Evolutionary conservation across 2,113 vertebrate species (phyloP).

Genomic region (Phylloscopus trochilus): DNA sequence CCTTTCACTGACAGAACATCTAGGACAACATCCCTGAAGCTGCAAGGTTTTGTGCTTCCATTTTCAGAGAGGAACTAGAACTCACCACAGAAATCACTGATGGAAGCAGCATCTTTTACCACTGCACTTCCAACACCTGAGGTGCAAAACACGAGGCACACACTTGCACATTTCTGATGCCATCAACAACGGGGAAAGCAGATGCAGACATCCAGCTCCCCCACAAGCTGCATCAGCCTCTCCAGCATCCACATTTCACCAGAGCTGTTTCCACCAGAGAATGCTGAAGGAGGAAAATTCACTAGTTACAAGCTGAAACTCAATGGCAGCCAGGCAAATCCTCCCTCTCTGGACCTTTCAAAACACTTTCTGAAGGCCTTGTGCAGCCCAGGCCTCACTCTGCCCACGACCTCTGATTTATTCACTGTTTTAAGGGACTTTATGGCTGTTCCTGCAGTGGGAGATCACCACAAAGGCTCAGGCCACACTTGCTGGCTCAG

Average conservation of each 20-base stretch:
- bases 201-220: neutral
- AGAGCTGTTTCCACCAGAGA: neutral
- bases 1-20: neutral
- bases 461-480: neutral
- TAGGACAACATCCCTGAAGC: accelerated
- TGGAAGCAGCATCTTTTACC: neutral
- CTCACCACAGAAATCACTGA: neutral
- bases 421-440: slow-evolving; percentile 12
- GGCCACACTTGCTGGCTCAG: neutral
- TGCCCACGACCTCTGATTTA: slow-evolving; percentile 22
- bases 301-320: neutral
- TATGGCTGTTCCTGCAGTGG: neutral
- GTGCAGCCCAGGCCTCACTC: neutral
- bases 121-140: neutral
- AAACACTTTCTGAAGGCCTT: neutral
- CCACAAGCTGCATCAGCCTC: neutral
- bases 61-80: neutral
- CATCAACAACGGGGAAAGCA: neutral
- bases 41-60: neutral
- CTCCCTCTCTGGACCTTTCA: neutral
- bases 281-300: neutral
- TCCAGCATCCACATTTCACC: neutral
- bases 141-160: accelerated
- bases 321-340: neutral
- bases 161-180: neutral